phyloP scores from a whole-genome alignment of 2,797 vertebrate genomes.

The Lagorchestes hirsutus region DNA sequence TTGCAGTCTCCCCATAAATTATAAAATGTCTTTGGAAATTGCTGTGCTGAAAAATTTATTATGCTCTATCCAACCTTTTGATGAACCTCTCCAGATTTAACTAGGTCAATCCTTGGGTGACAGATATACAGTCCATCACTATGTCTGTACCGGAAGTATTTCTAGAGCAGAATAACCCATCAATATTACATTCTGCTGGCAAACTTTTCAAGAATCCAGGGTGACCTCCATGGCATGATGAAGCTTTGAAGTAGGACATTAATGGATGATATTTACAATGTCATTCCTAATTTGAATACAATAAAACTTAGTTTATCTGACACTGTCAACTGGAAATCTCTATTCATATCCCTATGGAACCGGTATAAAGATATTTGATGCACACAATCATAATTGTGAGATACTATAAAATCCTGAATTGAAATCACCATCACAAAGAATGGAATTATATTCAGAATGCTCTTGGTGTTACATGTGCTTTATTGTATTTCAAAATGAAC shows the following conservation, averaged over 20 bases:
- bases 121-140: neutral
- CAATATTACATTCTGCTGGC: neutral
- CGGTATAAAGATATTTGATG: conserved; percentile 40
- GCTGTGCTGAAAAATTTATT: neutral
- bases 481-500: conserved; percentile 37
- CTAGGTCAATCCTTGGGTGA: neutral
- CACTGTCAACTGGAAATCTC: conserved; percentile 27
- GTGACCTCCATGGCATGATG: neutral
- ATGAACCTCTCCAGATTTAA: neutral
- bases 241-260: neutral
- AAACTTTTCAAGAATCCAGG: neutral
- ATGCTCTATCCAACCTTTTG: neutral
- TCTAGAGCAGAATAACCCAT: neutral
- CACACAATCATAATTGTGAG: neutral
- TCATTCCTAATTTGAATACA: conserved; percentile 38
- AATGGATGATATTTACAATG: conserved; percentile 23
- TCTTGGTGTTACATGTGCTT: conserved; percentile 45
- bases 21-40: neutral
- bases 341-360: conserved; percentile 16
- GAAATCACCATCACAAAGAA: conserved; percentile 31
- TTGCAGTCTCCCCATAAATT: neutral
- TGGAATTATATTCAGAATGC: conserved; percentile 49
- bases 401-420: conserved; percentile 1
- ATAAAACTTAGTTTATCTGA: conserved; percentile 20
- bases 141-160: neutral